Percentiles rank a stretch among this genome's conserved stretches.
These are phyloP conservation scores for Odontesthes bonariensis DNA, from an alignment of 2,113 vertebrate genomes.

Conservation along the genomic window DNA sequence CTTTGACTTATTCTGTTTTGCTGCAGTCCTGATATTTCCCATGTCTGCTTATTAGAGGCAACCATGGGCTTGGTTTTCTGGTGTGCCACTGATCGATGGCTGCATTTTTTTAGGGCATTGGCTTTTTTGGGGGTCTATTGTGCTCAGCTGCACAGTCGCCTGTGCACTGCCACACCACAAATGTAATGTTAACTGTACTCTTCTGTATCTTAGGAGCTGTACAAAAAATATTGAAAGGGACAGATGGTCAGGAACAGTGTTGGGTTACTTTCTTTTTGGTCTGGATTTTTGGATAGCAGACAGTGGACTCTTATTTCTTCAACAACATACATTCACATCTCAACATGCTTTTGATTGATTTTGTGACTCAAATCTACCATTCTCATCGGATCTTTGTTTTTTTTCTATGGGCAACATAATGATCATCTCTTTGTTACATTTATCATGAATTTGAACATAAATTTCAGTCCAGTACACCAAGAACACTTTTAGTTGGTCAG, in stretches of 20 bases:
- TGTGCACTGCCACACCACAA: not conserved
- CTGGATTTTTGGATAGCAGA: not conserved
- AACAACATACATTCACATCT: not conserved
- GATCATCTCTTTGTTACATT: too few relatives aligned
- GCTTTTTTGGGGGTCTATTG: constrained; percentile 11
- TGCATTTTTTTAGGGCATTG: not conserved
- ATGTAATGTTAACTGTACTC: constrained; percentile 10
- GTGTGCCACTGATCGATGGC: not conserved
- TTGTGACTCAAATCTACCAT: too few relatives aligned
- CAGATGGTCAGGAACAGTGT: too few relatives aligned
- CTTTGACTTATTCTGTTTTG: constrained; percentile 16
- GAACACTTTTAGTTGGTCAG: not conserved
- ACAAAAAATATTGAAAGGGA: too few relatives aligned
- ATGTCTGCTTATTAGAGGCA: constrained; percentile 37
- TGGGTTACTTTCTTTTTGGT: not conserved
- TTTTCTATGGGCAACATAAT: too few relatives aligned
- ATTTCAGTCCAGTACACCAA: not conserved
- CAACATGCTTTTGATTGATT: not conserved
- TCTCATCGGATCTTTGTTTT: too few relatives aligned
- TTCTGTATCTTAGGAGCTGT: too few relatives aligned
- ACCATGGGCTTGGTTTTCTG: constrained; percentile 26
- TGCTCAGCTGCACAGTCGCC: not conserved
- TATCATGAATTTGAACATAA: not conserved
- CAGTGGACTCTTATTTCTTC: not conserved
- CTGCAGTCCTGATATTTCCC: constrained; percentile 21